Evolutionary conservation across 2,888 invertebrate genomes (phyloP).

Genomic region (Agrenia bidenticulata): DNA sequence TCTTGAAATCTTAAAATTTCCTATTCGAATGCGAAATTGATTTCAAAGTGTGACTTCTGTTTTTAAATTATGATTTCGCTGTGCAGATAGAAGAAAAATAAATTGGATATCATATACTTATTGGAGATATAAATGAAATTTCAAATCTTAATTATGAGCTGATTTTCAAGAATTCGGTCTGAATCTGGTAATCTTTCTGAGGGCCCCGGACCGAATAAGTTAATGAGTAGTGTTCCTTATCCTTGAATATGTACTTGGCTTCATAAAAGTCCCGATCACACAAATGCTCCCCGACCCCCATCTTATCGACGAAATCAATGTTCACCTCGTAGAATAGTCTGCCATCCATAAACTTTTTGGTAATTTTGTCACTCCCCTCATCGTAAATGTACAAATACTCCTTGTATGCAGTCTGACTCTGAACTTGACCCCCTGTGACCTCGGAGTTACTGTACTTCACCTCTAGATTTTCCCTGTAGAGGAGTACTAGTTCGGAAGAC

Average conservation of each 20-base stretch:
- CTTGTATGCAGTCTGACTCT: slow-evolving; percentile 6
- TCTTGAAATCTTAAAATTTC: too few relatives aligned
- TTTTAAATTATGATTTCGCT: too few relatives aligned
- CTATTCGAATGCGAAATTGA: too few relatives aligned
- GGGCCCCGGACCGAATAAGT: slow-evolving; percentile 15
- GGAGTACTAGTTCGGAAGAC: background rate
- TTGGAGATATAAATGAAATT: too few relatives aligned
- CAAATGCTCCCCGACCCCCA: slow-evolving; percentile 9
- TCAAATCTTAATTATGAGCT: too few relatives aligned
- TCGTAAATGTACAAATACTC: slow-evolving; percentile 19
- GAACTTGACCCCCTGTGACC: background rate
- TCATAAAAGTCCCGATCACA: slow-evolving; percentile 15
- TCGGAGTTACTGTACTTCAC: background rate
- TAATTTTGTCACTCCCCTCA: slow-evolving; percentile 1
- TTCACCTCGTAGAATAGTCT: slow-evolving; percentile 14
- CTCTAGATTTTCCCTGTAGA: slow-evolving; percentile 15
- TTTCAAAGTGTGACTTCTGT: too few relatives aligned
- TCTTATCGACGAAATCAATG: background rate
- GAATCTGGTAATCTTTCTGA: slow-evolving; percentile 12
- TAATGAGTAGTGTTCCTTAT: slow-evolving; percentile 3
- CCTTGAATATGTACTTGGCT: slow-evolving; percentile 10
- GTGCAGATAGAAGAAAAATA: too few relatives aligned
- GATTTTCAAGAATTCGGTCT: too few relatives aligned
- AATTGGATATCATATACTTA: too few relatives aligned
- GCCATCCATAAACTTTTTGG: slow-evolving; percentile 13